Evolutionary conservation across 2,888 invertebrate genomes (phyloP), one percentile per base, ranked within the genome.

Genomic region (Agonopterix heracliana): DNA sequence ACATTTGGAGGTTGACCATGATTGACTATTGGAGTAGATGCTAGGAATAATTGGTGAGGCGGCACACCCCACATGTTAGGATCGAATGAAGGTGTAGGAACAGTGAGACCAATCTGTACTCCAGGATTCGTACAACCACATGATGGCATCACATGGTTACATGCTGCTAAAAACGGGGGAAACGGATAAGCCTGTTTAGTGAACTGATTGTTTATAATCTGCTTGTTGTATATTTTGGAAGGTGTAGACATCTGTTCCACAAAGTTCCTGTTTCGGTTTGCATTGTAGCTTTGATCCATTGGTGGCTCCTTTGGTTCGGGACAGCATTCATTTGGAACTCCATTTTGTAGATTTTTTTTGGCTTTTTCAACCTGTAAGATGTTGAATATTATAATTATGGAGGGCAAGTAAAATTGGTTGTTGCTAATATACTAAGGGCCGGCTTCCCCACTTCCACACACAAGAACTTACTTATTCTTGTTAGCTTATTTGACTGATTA

Each of bases 351-450:
- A 38, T 38, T 38, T 54, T 34, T 48, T 48, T 69, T 67, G 9
- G 74, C 78, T 56, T 72, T 79, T 57, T 74, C 72, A 46, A 75
- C 70, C 84, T 84, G 63, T n/a, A n/a, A n/a, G n/a, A n/a, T n/a
- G n/a, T 14, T n/a, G 14, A 46, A 46, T 10, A 38, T 13, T 14
- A 11, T 11, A 12, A 34, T 17, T 17, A 17, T 17, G 26, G 26
- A 7, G 7, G 26, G 26, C 26, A 26, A 7, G 26, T 26, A 26
- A 26, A 26, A 26, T 26, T 26, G 5, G 26, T 26, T 26, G 3
- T 26, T 26, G 26, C 7, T 26, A 26, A 26, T 3, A 17, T 17
- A 17, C 17, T 17, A 3, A 17, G 17, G 26, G 26, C 26, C 5
- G 5, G 26, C 1, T 26, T 26, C 26, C 5, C 26, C 26, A 26